These are phyloP conservation scores for Trematocara stigmaticum DNA, from an alignment of 2,113 vertebrate species.

Conservation along the genomic window DNA sequence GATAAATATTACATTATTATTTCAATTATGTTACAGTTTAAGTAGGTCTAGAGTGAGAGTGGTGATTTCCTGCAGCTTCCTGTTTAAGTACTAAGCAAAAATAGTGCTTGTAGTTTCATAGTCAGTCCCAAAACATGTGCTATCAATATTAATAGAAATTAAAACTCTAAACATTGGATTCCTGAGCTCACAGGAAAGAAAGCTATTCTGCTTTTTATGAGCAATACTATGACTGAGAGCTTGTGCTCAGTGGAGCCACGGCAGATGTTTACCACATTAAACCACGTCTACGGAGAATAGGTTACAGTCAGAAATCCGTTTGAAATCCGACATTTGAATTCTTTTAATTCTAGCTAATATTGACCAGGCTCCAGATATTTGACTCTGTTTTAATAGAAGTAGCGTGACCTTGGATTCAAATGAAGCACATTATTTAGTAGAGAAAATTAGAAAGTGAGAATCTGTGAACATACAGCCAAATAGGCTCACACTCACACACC, in stretches of 20 bases:
- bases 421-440: constrained; percentile 12
- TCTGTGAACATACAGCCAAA: not conserved
- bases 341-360: constrained; percentile 15
- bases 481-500: not conserved
- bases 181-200: not conserved
- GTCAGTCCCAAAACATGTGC: not conserved
- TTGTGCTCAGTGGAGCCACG: not conserved
- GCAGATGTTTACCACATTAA: constrained; percentile 34
- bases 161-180: not conserved
- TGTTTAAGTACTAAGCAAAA: not conserved
- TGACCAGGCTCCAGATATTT: constrained; percentile 21
- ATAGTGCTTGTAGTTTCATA: not conserved
- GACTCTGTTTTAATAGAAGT: constrained; percentile 9
- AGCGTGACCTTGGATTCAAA: constrained; percentile 42
- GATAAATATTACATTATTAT: not conserved
- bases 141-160: not conserved
- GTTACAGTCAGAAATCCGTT: constrained; percentile 12
- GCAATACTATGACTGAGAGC: not conserved
- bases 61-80: not conserved
- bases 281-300: constrained; percentile 9
- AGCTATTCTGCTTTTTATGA: not conserved
- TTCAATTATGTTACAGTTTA: not conserved
- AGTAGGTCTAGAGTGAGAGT: not conserved
- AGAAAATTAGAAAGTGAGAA: not conserved
- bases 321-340: constrained; percentile 5